Conservation (phyloP, 2,888 invertebrate genomes). For the Dicycla oo region DNA sequence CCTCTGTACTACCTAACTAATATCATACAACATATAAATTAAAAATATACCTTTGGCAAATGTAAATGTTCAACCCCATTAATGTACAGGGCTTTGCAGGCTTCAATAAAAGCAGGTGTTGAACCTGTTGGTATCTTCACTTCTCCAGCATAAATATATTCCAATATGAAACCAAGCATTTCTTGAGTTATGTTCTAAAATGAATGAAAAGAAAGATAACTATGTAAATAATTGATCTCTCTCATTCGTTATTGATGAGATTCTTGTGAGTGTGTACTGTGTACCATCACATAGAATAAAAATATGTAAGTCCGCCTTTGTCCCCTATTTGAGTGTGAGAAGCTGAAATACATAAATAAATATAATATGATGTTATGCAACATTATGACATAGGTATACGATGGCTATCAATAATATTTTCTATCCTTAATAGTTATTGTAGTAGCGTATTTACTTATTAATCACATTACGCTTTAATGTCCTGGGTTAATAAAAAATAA, state of each 20-base stretch:
- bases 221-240: background rate
- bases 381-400: too few relatives aligned
- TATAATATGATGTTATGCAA: background rate
- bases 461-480: too few relatives aligned
- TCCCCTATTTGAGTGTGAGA: too few relatives aligned
- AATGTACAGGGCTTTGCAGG: conserved; percentile 77
- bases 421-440: too few relatives aligned
- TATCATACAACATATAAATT: background rate
- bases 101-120: conserved; percentile 74
- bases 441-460: too few relatives aligned
- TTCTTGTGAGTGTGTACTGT: too few relatives aligned
- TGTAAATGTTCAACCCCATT: conserved; percentile 72
- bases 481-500: too few relatives aligned
- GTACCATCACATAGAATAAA: background rate
- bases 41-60: conserved; percentile 47
- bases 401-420: too few relatives aligned
- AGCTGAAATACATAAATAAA: background rate
- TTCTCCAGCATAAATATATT: conserved; percentile 86
- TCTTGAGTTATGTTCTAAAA: conserved; percentile 80
- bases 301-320: background rate
- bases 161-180: conserved; percentile 76
- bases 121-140: conserved; percentile 74
- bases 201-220: background rate
- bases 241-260: background rate
- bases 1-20: background rate